Conservation (phyloP, 53 echinoderm and acorn worm genomes). For the Patiria pectinifera region DNA sequence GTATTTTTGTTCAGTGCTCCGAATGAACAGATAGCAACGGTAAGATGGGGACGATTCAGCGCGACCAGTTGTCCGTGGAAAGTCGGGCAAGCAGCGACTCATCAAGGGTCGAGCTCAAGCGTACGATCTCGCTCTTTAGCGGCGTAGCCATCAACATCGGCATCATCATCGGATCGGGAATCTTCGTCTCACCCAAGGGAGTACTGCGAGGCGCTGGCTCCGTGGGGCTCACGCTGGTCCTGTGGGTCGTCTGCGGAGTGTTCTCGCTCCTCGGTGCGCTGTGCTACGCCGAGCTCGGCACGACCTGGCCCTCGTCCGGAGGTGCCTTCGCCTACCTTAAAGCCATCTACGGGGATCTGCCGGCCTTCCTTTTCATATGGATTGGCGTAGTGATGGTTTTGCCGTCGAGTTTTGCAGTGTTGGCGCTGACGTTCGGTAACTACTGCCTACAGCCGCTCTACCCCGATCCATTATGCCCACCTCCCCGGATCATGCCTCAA, state of each 20-base stretch:
- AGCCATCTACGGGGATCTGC: slow-evolving; percentile 78
- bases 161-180: slow-evolving; percentile 92
- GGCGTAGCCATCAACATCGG: slow-evolving; percentile 88
- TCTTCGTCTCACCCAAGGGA: slow-evolving; percentile 90
- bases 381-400: slow-evolving; percentile 70
- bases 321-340: slow-evolving; percentile 83
- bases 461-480: slow-evolving; percentile 73
- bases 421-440: slow-evolving; percentile 79
- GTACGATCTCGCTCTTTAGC: slow-evolving; percentile 75
- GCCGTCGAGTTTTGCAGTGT: slow-evolving; percentile 75
- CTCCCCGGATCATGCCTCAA: slow-evolving; percentile 57
- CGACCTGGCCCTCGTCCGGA: slow-evolving; percentile 81
- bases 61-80: not conserved
- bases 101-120: slow-evolving; percentile 69
- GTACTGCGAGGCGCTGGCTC: slow-evolving; percentile 83
- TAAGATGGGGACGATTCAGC: not conserved
- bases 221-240: slow-evolving; percentile 79
- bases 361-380: slow-evolving; percentile 85
- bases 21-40: too few relatives aligned
- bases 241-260: slow-evolving; percentile 83
- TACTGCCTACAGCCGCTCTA: slow-evolving; percentile 86
- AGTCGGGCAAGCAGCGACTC: not conserved
- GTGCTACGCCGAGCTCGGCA: slow-evolving; percentile 87
- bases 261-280: slow-evolving; percentile 87
- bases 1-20: too few relatives aligned